Evolutionary conservation across 1,140 invertebrate species (phyloP).

Genomic region (Camponotus floridanus): DNA sequence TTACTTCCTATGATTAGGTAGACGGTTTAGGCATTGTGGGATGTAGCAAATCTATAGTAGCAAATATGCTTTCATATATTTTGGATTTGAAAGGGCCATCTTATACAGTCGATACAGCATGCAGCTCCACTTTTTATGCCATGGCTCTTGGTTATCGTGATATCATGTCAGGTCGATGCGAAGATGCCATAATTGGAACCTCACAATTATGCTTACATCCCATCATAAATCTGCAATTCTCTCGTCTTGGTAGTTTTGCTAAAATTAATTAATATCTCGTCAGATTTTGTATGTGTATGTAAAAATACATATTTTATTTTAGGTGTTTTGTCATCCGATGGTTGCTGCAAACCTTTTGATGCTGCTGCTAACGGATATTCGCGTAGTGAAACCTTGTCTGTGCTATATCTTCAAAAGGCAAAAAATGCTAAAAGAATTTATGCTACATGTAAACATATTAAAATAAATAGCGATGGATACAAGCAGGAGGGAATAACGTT

Average conservation of each 20-base stretch:
- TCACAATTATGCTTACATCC: neutral
- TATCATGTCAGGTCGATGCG: neutral
- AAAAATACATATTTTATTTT: no score
- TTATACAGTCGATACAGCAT: neutral
- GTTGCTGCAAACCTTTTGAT: neutral
- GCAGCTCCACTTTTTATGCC: neutral
- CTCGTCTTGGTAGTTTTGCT: neutral
- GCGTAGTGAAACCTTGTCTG: neutral
- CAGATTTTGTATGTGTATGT: neutral
- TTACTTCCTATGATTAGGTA: neutral
- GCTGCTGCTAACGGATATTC: neutral
- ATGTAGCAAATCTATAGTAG: neutral
- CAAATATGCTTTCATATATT: neutral
- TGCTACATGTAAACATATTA: neutral
- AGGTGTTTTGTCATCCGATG: no score
- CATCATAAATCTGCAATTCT: neutral
- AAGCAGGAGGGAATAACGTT: neutral
- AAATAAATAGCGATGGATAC: neutral
- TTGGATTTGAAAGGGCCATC: conserved; percentile 5
- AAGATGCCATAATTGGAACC: neutral
- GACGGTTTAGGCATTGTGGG: neutral
- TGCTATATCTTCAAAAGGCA: conserved; percentile 3
- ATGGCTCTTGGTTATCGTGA: neutral
- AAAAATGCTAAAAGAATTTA: neutral
- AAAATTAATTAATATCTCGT: neutral